phyloP scores from a whole-genome alignment of 37 sponge, comb jelly and placozoan species.

The Bolinopsis microptera region DNA sequence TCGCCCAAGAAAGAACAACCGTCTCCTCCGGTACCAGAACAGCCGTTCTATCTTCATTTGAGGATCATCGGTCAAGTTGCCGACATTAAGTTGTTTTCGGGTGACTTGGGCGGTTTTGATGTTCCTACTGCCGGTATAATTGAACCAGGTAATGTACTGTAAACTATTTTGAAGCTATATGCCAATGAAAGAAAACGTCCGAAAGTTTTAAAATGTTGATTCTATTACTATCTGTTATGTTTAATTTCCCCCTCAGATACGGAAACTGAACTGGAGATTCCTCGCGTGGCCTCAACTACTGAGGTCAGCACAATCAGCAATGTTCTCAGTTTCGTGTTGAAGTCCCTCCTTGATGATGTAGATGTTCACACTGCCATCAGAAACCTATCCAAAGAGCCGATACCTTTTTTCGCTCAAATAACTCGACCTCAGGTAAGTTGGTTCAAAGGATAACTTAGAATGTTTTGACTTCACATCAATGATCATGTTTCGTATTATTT shows the following conservation, averaged over 20 bases:
- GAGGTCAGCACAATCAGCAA: conserved; percentile 35
- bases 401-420: conserved; percentile 88
- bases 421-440: conserved; percentile 1
- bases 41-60: conserved; percentile 58
- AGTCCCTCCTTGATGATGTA: conserved; percentile 73
- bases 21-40: neutral
- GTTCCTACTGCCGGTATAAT: neutral
- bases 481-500: too few relatives aligned
- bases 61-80: conserved; percentile 41
- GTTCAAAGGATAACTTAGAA: neutral
- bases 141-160: conserved; percentile 23
- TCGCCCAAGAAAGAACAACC: neutral
- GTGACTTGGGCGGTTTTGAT: conserved; percentile 15
- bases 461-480: too few relatives aligned
- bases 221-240: too few relatives aligned
- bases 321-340: conserved; percentile 54
- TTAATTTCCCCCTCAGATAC: neutral
- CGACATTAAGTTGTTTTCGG: conserved; percentile 21
- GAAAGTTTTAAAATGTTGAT: too few relatives aligned
- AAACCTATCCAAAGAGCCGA: conserved; percentile 74
- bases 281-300: neutral
- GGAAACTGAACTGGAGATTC: neutral
- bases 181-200: too few relatives aligned
- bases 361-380: conserved; percentile 73
- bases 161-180: too few relatives aligned